Evolutionary conservation across 2,797 vertebrate species (phyloP).

Genomic region (Hylomyscus alleni): DNA sequence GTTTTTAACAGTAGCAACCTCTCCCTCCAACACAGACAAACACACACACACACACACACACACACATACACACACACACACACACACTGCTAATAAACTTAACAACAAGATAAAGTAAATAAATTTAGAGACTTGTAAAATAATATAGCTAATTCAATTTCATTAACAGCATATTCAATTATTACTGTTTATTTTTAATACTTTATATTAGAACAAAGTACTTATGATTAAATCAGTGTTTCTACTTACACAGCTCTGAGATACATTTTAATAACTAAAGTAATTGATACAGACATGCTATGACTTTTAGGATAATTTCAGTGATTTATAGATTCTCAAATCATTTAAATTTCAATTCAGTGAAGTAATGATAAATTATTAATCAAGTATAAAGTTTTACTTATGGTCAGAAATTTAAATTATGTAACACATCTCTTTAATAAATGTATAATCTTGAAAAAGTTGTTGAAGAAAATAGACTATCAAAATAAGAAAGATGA

Average conservation of each 20-base stretch:
- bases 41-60: not conserved
- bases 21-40: not conserved
- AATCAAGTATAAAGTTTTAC: slow-evolving; percentile 71
- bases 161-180: slow-evolving; percentile 68
- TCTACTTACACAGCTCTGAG: slow-evolving; percentile 51
- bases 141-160: slow-evolving; percentile 69
- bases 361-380: slow-evolving; percentile 67
- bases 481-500: slow-evolving; percentile 61
- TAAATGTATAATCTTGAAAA: slow-evolving; percentile 71
- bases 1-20: not conserved
- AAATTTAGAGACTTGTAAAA: slow-evolving; percentile 70
- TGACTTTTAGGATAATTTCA: slow-evolving; percentile 69
- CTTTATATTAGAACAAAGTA: slow-evolving; percentile 65
- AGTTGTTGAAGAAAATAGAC: slow-evolving; percentile 69
- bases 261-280: slow-evolving; percentile 63
- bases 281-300: slow-evolving; percentile 64
- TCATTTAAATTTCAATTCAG: slow-evolving; percentile 70
- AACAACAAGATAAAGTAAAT: slow-evolving; percentile 63
- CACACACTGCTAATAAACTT: slow-evolving; percentile 11
- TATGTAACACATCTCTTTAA: slow-evolving; percentile 43
- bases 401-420: slow-evolving; percentile 72
- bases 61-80: not conserved
- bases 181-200: slow-evolving; percentile 71
- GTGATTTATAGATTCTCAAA: slow-evolving; percentile 68
- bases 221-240: slow-evolving; percentile 75